Conservation (phyloP, 2,113 vertebrate species). For the Clarias gariepinus region DNA sequence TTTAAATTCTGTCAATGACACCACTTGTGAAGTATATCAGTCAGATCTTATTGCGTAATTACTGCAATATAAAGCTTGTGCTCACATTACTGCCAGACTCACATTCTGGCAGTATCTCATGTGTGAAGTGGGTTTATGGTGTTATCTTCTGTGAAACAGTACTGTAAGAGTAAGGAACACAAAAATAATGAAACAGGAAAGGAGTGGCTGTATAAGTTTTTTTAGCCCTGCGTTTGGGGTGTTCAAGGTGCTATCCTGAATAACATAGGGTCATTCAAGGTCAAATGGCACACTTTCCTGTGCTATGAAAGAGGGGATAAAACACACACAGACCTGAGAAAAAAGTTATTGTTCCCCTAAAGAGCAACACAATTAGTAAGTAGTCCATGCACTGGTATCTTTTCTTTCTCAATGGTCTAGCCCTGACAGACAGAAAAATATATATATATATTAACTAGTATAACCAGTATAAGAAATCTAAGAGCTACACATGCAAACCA, state of each 20-base stretch:
- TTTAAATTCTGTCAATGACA: not conserved
- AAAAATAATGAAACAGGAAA: not conserved
- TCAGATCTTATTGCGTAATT: not conserved
- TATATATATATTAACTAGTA: too few relatives aligned
- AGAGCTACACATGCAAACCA: not conserved
- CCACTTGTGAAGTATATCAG: not conserved
- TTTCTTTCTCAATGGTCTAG: too few relatives aligned
- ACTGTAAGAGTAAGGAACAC: not conserved
- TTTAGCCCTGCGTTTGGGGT: not conserved
- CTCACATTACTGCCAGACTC: too few relatives aligned
- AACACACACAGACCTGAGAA: not conserved
- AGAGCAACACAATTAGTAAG: not conserved
- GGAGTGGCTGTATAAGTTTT: not conserved
- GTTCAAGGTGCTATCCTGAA: conserved; percentile 10
- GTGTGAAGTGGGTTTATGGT: not conserved
- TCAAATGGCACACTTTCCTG: conserved; percentile 29
- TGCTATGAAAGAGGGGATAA: not conserved
- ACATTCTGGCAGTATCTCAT: not conserved
- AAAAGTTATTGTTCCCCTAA: not conserved
- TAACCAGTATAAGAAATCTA: not conserved
- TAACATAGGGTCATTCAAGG: conserved; percentile 6
- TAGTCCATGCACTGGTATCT: not conserved
- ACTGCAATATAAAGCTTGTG: not conserved
- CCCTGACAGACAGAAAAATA: too few relatives aligned
- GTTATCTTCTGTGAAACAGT: not conserved